These are phyloP conservation scores for Ameiurus melas DNA, from an alignment of 2,113 vertebrate species.

Conservation along the genomic window DNA sequence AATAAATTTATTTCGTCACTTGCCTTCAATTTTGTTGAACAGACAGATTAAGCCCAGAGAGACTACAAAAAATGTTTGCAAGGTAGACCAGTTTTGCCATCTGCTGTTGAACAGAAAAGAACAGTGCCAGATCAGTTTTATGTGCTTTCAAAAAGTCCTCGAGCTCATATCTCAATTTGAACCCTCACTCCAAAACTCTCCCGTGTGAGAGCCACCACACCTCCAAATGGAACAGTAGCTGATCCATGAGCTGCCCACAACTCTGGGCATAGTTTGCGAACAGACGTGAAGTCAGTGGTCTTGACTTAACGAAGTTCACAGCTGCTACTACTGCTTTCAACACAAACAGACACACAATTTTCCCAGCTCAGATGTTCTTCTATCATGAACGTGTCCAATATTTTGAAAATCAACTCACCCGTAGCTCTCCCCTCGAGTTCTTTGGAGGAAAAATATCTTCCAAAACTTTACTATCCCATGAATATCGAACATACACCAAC, in stretches of 20 bases:
- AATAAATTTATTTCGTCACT: background rate
- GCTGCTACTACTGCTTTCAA: background rate
- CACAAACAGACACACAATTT: slow-evolving; percentile 38
- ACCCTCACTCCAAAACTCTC: slow-evolving; percentile 34
- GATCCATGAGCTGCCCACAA: slow-evolving; percentile 3
- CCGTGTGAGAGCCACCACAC: slow-evolving; percentile 20
- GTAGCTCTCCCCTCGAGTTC: background rate
- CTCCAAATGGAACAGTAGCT: background rate
- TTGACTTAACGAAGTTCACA: slow-evolving; percentile 23
- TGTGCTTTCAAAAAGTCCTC: too few relatives aligned
- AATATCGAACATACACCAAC: background rate
- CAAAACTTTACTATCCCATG: background rate
- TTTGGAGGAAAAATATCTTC: background rate
- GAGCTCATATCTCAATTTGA: background rate
- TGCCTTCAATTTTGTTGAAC: background rate
- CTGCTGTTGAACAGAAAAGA: too few relatives aligned
- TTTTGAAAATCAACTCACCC: background rate
- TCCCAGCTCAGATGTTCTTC: background rate
- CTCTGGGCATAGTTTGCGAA: background rate
- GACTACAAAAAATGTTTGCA: too few relatives aligned
- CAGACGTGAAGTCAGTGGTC: background rate
- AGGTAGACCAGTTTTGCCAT: too few relatives aligned
- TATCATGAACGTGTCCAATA: background rate
- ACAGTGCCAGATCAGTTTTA: too few relatives aligned
- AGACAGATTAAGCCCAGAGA: too few relatives aligned